Percentiles rank a stretch among this genome's conserved stretches.
Conservation (phyloP, 2,888 invertebrate genomes). For the Agrilus biguttatus region DNA sequence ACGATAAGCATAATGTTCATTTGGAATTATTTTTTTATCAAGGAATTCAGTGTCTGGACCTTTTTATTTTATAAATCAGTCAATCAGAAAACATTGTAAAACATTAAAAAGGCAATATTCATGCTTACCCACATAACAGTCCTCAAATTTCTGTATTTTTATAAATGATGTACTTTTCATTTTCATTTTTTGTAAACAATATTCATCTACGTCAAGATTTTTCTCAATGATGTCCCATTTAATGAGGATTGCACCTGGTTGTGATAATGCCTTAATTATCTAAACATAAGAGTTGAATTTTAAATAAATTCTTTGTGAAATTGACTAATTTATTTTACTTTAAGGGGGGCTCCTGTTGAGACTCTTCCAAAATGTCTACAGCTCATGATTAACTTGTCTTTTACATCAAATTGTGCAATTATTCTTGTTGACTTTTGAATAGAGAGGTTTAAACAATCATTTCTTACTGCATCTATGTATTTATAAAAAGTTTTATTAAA, state of each 20-base stretch:
- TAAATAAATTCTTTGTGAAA: background rate
- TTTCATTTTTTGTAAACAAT: conserved; percentile 31
- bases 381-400: conserved; percentile 11
- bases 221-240: conserved; percentile 35
- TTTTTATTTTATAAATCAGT: conserved; percentile 7
- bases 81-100: background rate
- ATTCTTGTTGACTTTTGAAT: too few species aligned
- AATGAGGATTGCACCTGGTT: conserved; percentile 38
- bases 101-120: background rate
- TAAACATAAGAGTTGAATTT: background rate
- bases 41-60: conserved; percentile 33
- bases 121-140: conserved; percentile 29
- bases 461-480: too few species aligned
- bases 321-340: conserved; percentile 14
- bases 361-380: conserved; percentile 21
- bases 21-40: conserved; percentile 33
- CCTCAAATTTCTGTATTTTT: conserved; percentile 23
- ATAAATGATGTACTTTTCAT: conserved; percentile 16
- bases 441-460: too few species aligned
- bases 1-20: conserved; percentile 36
- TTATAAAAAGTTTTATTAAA: too few species aligned
- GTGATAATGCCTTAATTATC: background rate
- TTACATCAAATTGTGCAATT: too few species aligned
- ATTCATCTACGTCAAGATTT: conserved; percentile 31
- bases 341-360: conserved; percentile 22